A percentile compares a stretch with the other conserved stretches of the same genome.
phyloP scores from a whole-genome alignment of 1,140 invertebrate species.

The Leptonema lineaticorne region DNA sequence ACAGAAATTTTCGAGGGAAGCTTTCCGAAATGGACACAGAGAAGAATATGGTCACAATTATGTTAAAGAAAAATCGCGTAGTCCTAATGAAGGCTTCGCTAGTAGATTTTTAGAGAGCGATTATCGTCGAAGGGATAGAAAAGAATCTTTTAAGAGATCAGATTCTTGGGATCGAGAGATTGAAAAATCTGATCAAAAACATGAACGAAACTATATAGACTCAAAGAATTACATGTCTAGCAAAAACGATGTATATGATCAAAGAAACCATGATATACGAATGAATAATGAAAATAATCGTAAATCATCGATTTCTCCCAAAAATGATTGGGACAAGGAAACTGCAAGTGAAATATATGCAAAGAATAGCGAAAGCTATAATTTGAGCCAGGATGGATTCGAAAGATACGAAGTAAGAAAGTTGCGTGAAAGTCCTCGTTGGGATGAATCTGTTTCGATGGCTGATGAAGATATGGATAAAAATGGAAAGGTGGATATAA shows the following conservation, averaged over 20 bases:
- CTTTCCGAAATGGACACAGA: slow-evolving; percentile 33
- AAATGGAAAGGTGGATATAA: slow-evolving; percentile 27
- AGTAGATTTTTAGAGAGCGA: slow-evolving; percentile 41
- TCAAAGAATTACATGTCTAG: slow-evolving; percentile 31
- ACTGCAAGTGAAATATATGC: slow-evolving; percentile 39
- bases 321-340: slow-evolving; percentile 41
- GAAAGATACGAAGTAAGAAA: slow-evolving; percentile 51
- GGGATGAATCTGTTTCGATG: slow-evolving; percentile 37
- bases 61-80: slow-evolving; percentile 30
- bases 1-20: slow-evolving; percentile 37
- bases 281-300: slow-evolving; percentile 31
- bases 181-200: slow-evolving; percentile 36
- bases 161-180: slow-evolving; percentile 42
- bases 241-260: slow-evolving; percentile 34
- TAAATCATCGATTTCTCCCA: slow-evolving; percentile 36
- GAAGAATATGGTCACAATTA: slow-evolving; percentile 25
- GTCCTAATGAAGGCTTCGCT: slow-evolving; percentile 39
- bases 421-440: slow-evolving; percentile 35
- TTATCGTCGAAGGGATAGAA: slow-evolving; percentile 35
- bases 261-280: slow-evolving; percentile 21
- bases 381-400: slow-evolving; percentile 48
- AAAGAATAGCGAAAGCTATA: slow-evolving; percentile 37
- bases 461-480: slow-evolving; percentile 36
- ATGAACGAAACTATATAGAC: slow-evolving; percentile 31
- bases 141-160: slow-evolving; percentile 38